phyloP scores from a whole-genome alignment of 1,140 invertebrate species.

The Drosophila pachea region DNA sequence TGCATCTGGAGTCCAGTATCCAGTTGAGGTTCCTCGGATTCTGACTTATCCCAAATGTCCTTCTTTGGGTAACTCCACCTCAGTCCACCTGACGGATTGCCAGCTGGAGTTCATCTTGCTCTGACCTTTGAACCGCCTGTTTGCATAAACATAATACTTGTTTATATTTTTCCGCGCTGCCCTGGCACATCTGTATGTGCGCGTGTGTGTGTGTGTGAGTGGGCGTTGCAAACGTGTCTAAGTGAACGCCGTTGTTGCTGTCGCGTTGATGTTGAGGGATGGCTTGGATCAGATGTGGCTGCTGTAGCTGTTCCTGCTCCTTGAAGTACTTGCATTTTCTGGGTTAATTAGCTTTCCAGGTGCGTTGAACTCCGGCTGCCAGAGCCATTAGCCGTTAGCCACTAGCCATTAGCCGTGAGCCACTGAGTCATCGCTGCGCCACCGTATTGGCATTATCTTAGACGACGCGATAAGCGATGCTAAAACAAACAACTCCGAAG shows the following conservation, averaged over 20 bases:
- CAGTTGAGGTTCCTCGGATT: no score
- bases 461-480: conserved; percentile 3
- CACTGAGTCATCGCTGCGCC: conserved; percentile 35
- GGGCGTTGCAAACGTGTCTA: conserved; percentile 44
- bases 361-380: conserved; percentile 56
- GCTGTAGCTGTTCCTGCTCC: conserved; percentile 47
- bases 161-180: no score
- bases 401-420: no score
- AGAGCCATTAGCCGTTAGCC: background rate
- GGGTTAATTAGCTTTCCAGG: conserved; percentile 66
- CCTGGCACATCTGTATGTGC: no score
- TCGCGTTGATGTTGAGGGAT: conserved; percentile 71
- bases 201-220: conserved; percentile 4
- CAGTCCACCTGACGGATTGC: conserved; percentile 14
- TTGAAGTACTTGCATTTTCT: conserved; percentile 70
- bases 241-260: conserved; percentile 53
- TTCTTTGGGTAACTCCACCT: no score
- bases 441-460: no score
- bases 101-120: conserved; percentile 24
- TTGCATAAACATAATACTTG: no score
- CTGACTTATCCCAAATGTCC: no score
- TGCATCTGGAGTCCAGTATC: no score
- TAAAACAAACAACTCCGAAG: conserved; percentile 16
- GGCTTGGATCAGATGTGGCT: conserved; percentile 58
- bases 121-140: no score